Percentiles rank a stretch among this genome's conserved stretches.
Evolutionary conservation across 2,888 invertebrate genomes (phyloP).

Genomic region (Diabrotica balteata): DNA sequence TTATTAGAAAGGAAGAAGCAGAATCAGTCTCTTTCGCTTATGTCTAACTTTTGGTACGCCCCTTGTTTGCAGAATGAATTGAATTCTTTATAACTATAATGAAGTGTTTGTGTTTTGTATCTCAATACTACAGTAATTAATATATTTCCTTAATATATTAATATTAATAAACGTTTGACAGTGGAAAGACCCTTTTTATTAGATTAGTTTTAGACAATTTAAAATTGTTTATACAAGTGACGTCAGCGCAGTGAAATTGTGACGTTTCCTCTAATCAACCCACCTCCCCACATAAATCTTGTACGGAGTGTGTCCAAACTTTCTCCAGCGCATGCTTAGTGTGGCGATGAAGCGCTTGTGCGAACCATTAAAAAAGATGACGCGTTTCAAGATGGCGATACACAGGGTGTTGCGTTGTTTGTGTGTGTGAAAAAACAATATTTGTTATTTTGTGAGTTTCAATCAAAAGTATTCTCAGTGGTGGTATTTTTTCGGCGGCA

Average conservation of each 20-base stretch:
- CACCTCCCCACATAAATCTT: slow-evolving; percentile 4
- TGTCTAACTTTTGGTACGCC: no score
- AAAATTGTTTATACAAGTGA: background rate
- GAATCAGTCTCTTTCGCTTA: no score
- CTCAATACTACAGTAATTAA: no score
- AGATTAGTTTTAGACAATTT: no score
- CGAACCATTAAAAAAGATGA: slow-evolving; percentile 33
- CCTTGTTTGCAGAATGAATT: no score
- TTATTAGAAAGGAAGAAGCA: no score
- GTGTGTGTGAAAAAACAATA: slow-evolving; percentile 35
- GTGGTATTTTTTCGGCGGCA: slow-evolving; percentile 12
- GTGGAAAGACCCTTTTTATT: no score
- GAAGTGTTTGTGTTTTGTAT: no score
- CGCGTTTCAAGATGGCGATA: slow-evolving; percentile 48
- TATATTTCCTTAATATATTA: no score
- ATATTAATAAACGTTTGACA: no score
- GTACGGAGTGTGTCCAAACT: background rate
- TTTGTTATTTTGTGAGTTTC: slow-evolving; percentile 31
- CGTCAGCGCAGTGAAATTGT: slow-evolving; percentile 1
- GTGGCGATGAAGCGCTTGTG: slow-evolving; percentile 30
- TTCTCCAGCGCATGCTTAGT: slow-evolving; percentile 28
- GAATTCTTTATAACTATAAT: no score
- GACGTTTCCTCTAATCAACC: background rate
- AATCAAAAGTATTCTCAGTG: slow-evolving; percentile 11
- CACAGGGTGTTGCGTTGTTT: slow-evolving; percentile 48